These are phyloP conservation scores for Coronaproctus castanopsis DNA, from an alignment of 2,888 invertebrate species.

Conservation along the genomic window DNA sequence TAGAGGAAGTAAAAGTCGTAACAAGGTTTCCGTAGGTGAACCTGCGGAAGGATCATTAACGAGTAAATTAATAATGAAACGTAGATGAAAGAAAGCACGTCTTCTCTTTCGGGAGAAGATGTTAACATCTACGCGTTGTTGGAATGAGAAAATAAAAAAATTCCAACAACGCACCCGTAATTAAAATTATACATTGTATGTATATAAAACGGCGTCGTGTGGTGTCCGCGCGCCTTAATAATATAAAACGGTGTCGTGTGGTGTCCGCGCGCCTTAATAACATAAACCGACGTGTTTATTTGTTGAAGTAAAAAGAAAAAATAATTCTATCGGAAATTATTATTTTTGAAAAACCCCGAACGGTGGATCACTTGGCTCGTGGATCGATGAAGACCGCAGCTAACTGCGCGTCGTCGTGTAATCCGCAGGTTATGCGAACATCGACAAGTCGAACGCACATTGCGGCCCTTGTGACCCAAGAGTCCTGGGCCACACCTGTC, in stretches of 20 bases:
- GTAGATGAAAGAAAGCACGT: no score
- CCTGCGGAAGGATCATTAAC: conserved; percentile 34
- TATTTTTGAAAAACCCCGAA: conserved; percentile 25
- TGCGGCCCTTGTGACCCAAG: conserved; percentile 31
- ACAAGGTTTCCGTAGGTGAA: conserved; percentile 45
- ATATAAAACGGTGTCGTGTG: background rate
- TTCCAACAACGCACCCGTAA: no score
- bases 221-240: background rate
- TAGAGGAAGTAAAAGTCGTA: conserved; percentile 42
- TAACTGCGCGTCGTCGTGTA: conserved; percentile 29
- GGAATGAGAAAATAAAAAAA: no score
- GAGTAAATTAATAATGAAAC: background rate
- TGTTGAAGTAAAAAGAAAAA: background rate
- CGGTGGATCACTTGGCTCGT: conserved; percentile 39
- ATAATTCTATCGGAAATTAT: background rate
- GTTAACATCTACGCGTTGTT: no score
- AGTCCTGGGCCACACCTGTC: conserved; percentile 31
- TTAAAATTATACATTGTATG: no score
- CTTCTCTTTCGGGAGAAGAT: no score
- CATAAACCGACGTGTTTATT: background rate
- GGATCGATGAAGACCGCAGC: conserved; percentile 40
- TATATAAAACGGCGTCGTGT: no score
- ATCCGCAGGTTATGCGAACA: conserved; percentile 34
- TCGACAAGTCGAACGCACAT: conserved; percentile 41
- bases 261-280: background rate